phyloP scores from a whole-genome alignment of 2,888 invertebrate species.

The Hirtodrosophila cameraria region DNA sequence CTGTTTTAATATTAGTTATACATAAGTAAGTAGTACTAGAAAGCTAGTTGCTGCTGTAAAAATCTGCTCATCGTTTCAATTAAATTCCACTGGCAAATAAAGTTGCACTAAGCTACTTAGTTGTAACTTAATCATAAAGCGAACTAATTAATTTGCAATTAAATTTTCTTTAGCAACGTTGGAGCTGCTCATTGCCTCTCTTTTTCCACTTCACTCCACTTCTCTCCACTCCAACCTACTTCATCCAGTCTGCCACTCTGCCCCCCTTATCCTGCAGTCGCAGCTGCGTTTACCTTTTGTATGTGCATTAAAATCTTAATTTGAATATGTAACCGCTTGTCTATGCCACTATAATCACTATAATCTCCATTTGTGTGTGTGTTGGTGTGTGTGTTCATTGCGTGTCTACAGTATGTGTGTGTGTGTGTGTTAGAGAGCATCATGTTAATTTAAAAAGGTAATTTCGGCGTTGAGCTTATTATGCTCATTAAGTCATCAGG shows the following conservation, averaged over 20 bases:
- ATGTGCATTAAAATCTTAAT: conserved; percentile 74
- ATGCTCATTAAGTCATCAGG: conserved; percentile 79
- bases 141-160: conserved; percentile 67
- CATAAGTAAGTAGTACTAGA: no score
- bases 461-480: conserved; percentile 77
- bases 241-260: not conserved
- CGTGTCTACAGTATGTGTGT: conserved; percentile 20
- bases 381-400: conserved; percentile 12
- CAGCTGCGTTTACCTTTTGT: conserved; percentile 42
- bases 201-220: not conserved
- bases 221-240: not conserved
- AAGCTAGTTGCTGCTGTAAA: no score
- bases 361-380: conserved; percentile 54
- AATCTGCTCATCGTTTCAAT: not conserved
- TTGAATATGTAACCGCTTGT: conserved; percentile 75
- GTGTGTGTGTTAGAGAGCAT: conserved; percentile 42
- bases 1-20: no score
- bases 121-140: conserved; percentile 36
- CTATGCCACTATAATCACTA: conserved; percentile 64
- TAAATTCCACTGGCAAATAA: not conserved
- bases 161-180: conserved; percentile 35
- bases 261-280: not conserved
- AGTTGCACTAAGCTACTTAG: conserved; percentile 48
- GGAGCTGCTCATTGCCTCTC: not conserved
- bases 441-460: conserved; percentile 80